These are phyloP conservation scores for Brenthis daphne DNA, from an alignment of 2,888 invertebrate genomes.

Conservation along the genomic window DNA sequence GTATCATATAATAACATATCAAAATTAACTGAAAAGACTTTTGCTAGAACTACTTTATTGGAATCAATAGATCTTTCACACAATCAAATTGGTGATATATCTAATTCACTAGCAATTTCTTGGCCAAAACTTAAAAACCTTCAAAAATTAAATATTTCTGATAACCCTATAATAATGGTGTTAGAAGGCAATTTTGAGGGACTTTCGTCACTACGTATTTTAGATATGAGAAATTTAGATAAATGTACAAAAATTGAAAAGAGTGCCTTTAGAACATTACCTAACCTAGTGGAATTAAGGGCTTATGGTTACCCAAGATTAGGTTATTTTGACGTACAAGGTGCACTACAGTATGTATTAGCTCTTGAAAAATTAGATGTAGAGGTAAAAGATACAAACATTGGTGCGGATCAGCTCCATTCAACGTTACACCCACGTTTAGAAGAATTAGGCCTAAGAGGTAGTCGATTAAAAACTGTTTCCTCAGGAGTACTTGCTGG, in stretches of 20 bases:
- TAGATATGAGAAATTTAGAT: slow-evolving; percentile 86
- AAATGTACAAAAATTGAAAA: slow-evolving; percentile 91
- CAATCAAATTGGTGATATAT: slow-evolving; percentile 85
- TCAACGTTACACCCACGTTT: slow-evolving; percentile 90
- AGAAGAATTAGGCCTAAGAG: slow-evolving; percentile 87
- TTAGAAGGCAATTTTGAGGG: slow-evolving; percentile 89
- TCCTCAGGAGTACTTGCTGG: slow-evolving; percentile 93
- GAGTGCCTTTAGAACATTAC: slow-evolving; percentile 87
- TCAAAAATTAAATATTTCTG: slow-evolving; percentile 89
- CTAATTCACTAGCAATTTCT: slow-evolving; percentile 83
- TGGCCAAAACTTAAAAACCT: slow-evolving; percentile 88
- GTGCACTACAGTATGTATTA: slow-evolving; percentile 88
- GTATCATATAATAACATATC: slow-evolving; percentile 89
- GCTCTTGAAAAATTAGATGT: slow-evolving; percentile 90
- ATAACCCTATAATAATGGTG: slow-evolving; percentile 91
- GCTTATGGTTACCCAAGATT: slow-evolving; percentile 90
- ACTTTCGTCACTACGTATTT: slow-evolving; percentile 83
- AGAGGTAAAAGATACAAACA: slow-evolving; percentile 91
- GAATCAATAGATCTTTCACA: slow-evolving; percentile 89
- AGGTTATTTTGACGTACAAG: slow-evolving; percentile 93
- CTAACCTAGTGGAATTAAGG: slow-evolving; percentile 86
- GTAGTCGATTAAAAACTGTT: slow-evolving; percentile 87
- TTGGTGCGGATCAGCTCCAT: slow-evolving; percentile 91
- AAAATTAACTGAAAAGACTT: slow-evolving; percentile 84
- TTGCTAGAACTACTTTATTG: slow-evolving; percentile 90